Evolutionary conservation across 1,140 invertebrate species (phyloP).

Genomic region (Caenorhabditis tropicalis): DNA sequence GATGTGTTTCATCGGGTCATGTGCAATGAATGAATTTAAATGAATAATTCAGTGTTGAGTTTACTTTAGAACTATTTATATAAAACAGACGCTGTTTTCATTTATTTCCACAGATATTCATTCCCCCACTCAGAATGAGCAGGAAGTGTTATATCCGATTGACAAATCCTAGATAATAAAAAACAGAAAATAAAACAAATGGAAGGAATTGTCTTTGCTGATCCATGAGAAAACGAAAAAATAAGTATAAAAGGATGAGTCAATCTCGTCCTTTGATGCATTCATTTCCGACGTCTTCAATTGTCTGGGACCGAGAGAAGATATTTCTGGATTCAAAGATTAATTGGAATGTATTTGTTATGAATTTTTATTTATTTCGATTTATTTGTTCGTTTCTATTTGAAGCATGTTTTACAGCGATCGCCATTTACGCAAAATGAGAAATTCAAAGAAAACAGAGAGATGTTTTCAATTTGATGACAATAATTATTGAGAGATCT

Average conservation of each 20-base stretch:
- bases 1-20: no score
- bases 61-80: no score
- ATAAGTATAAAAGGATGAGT: neutral
- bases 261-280: slow-evolving; percentile 17
- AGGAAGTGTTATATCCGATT: no score
- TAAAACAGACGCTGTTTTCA: no score
- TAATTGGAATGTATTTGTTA: slow-evolving; percentile 6
- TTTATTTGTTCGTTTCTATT: neutral
- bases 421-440: neutral
- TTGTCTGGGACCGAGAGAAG: neutral
- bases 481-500: neutral
- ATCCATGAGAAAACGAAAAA: neutral
- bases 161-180: no score
- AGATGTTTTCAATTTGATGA: neutral
- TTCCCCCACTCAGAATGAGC: no score
- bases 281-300: slow-evolving; percentile 3
- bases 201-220: neutral
- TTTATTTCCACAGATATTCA: no score
- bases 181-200: neutral
- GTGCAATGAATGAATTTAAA: neutral
- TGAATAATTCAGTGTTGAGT: no score
- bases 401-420: slow-evolving; percentile 16
- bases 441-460: neutral
- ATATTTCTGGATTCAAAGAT: neutral
- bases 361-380: neutral